Evolutionary conservation across 1,140 invertebrate species (phyloP).

Genomic region (Goniozus legneri): DNA sequence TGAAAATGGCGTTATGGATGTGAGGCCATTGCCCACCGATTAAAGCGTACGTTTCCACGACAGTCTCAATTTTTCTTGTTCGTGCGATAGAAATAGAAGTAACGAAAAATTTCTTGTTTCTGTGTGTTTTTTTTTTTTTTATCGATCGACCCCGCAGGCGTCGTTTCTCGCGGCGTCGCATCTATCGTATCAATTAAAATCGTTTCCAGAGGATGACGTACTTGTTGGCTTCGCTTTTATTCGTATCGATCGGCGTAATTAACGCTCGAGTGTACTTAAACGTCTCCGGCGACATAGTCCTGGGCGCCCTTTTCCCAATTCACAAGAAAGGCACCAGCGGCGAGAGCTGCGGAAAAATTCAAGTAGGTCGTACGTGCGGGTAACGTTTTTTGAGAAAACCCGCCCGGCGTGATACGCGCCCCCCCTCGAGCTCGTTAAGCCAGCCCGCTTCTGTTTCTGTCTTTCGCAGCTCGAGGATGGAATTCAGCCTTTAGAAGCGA

Average conservation of each 20-base stretch:
- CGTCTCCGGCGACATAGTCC: slow-evolving; percentile 53
- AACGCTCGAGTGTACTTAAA: slow-evolving; percentile 38
- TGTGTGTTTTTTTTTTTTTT: too few species aligned
- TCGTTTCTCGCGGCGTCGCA: too few species aligned
- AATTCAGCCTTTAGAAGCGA: slow-evolving; percentile 58
- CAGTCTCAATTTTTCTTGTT: too few species aligned
- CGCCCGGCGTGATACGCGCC: too few species aligned
- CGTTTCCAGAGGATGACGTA: slow-evolving; percentile 19
- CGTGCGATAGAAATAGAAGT: too few species aligned
- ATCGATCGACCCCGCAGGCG: too few species aligned
- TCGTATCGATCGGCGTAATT: slow-evolving; percentile 5
- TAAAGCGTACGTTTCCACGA: too few species aligned
- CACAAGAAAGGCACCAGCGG: slow-evolving; percentile 48
- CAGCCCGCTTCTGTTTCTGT: background rate
- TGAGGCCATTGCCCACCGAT: too few species aligned
- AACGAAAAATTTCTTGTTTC: too few species aligned
- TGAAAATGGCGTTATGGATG: too few species aligned
- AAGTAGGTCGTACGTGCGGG: slow-evolving; percentile 36
- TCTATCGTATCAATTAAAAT: too few species aligned
- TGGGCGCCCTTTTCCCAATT: slow-evolving; percentile 59
- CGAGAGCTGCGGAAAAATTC: slow-evolving; percentile 50
- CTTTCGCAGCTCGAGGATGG: slow-evolving; percentile 46
- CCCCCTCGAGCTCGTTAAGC: background rate
- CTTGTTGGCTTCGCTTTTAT: slow-evolving; percentile 11
- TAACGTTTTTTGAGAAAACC: too few species aligned